Conservation (phyloP, 2,113 vertebrate genomes). For the Ovibos moschatus region DNA sequence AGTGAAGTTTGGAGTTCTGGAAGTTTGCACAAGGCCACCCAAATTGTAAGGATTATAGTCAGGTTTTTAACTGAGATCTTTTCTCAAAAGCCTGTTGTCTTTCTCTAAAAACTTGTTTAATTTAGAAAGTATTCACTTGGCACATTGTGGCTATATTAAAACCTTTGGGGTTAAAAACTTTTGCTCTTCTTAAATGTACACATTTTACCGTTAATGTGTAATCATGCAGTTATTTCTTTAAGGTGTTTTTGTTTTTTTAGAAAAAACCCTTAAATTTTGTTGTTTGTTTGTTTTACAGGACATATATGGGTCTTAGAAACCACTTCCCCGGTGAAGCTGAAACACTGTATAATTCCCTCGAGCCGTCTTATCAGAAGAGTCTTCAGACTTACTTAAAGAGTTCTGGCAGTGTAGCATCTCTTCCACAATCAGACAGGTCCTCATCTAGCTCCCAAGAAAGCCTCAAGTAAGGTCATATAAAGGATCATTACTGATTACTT, state of each 20-base stretch:
- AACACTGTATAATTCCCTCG: conserved; percentile 92
- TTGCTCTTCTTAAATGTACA: background rate
- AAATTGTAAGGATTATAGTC: background rate
- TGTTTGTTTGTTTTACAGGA: conserved; percentile 79
- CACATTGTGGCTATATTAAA: background rate
- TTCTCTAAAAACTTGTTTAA: background rate
- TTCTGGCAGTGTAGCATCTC: conserved; percentile 94
- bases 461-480: conserved; percentile 90
- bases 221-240: background rate
- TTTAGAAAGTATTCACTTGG: background rate
- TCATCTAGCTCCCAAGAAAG: conserved; percentile 98
- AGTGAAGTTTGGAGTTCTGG: background rate
- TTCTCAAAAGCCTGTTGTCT: background rate
- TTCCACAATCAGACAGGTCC: conserved; percentile 98
- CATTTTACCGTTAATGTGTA: background rate
- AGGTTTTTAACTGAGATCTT: conserved; percentile 5
- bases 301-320: conserved; percentile 95
- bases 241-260: background rate
- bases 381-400: conserved; percentile 93
- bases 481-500: background rate
- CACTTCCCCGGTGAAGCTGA: conserved; percentile 94
- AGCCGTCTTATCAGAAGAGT: conserved; percentile 93
- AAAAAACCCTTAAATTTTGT: background rate
- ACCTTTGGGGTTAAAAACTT: background rate
- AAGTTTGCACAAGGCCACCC: background rate